Evolutionary conservation across 2,888 invertebrate genomes (phyloP).

Genomic region (Patella caerulea): DNA sequence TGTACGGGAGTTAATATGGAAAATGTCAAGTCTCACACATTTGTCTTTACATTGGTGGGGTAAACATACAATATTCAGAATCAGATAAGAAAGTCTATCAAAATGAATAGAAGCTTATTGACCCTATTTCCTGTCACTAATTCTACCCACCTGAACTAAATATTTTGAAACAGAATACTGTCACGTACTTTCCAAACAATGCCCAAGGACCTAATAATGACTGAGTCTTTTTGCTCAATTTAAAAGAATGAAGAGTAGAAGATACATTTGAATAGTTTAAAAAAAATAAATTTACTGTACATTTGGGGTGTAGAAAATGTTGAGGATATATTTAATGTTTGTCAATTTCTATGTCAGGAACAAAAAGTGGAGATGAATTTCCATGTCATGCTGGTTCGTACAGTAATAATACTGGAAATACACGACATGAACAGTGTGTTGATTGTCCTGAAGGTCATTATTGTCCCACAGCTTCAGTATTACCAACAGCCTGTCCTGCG

Average conservation of each 20-base stretch:
- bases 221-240: neutral
- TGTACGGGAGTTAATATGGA: too few species aligned
- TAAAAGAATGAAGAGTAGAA: neutral
- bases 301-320: too few species aligned
- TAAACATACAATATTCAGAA: too few species aligned
- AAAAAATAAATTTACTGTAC: neutral
- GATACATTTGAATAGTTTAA: neutral
- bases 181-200: too few species aligned
- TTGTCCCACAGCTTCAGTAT: conserved; percentile 61
- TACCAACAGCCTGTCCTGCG: conserved; percentile 63
- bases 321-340: neutral
- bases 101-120: too few species aligned
- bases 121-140: too few species aligned
- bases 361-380: conserved; percentile 51
- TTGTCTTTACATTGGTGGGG: too few species aligned
- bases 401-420: conserved; percentile 55
- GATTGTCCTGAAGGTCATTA: conserved; percentile 65
- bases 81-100: too few species aligned
- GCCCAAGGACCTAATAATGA: too few species aligned
- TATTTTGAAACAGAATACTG: too few species aligned
- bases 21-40: too few species aligned
- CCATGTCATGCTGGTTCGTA: conserved; percentile 68
- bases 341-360: conserved; percentile 46
- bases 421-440: conserved; percentile 64
- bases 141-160: too few species aligned